Evolutionary conservation across 2,797 vertebrate genomes (phyloP), one percentile per base, ranked within the genome.

Genomic region (Novumbra hubbsi): DNA sequence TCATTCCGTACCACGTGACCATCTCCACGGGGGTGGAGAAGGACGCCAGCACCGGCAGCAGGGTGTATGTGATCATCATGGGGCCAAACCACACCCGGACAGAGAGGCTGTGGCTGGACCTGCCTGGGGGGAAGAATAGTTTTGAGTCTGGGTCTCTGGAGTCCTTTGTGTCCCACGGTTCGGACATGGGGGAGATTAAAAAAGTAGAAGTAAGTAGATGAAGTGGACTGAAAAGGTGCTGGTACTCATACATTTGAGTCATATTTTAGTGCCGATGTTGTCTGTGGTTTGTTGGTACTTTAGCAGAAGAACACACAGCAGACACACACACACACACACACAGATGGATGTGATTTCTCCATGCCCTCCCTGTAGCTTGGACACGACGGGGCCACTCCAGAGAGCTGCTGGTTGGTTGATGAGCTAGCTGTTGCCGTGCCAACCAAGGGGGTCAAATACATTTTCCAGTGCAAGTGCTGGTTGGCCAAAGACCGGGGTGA

Each of bases 361-460:
- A 82, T 73, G 73, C n/a, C 62, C 52, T 78, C 16, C 71, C 81
- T 75, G 28, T 88, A 99, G 98, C 90, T 99, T 24, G 97, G 97
- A 68, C 98, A 99, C 0, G 96, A 99, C 0, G 98, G 98, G 0
- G 95, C 95, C 30, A 96, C 97, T 24, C 96, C 98, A 0, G 98
- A 99, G 87, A 99, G 97, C 91, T 98, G 97, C 89, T 99, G 98
- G 98, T 77, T 99, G 81, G 90, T 99, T 85, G 95, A 97, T 16
- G 96, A 97, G 88, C 87, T 99, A 82, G 88, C 88, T 48, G 90
- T 99, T 24, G 76, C 94, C 0, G 96, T 98, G 85, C 98, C 98
- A 82, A 99, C 96, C 72, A 98, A 95, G 89, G 98, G 96, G 0
- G 88, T 95, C 87, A 96, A 95, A 93, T 98, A 96, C 73, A 92